phyloP scores from a whole-genome alignment of 2,888 invertebrate genomes.

The Philereme vetulata region DNA sequence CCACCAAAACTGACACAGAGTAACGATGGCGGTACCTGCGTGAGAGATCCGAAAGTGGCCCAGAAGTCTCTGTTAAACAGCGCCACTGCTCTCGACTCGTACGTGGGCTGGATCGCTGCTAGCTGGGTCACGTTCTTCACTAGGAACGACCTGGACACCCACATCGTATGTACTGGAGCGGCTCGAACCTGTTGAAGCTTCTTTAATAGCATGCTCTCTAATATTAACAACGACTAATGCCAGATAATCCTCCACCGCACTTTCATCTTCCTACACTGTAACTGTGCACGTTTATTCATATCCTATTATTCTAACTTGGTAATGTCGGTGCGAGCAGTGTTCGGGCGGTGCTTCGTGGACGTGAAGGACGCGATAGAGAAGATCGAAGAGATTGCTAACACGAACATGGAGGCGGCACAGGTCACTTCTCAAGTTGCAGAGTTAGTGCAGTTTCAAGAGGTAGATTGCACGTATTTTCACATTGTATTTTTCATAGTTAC shows the following conservation, averaged over 20 bases:
- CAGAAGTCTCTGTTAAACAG: slow-evolving; percentile 65
- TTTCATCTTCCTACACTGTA: slow-evolving; percentile 2
- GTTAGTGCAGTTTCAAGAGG: slow-evolving; percentile 65
- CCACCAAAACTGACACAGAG: slow-evolving; percentile 50
- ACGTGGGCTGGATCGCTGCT: slow-evolving; percentile 75
- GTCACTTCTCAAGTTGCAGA: slow-evolving; percentile 55
- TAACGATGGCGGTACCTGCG: slow-evolving; percentile 58
- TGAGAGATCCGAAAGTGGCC: slow-evolving; percentile 62
- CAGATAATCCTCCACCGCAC: slow-evolving; percentile 3
- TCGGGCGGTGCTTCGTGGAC: slow-evolving; percentile 70
- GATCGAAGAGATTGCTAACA: slow-evolving; percentile 36
- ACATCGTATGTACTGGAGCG: slow-evolving; percentile 69
- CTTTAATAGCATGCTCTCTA: slow-evolving; percentile 11
- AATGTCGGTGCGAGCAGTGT: slow-evolving; percentile 60
- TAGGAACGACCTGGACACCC: slow-evolving; percentile 66
- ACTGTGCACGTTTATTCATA: slow-evolving; percentile 23
- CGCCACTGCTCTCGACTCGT: slow-evolving; percentile 74
- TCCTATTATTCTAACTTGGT: slow-evolving; percentile 32
- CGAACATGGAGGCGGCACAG: slow-evolving; percentile 46
- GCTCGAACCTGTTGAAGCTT: slow-evolving; percentile 14
- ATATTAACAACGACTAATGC: slow-evolving; percentile 35
- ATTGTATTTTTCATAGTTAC: slow-evolving; percentile 12
- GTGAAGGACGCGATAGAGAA: slow-evolving; percentile 53
- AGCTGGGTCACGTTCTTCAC: slow-evolving; percentile 76
- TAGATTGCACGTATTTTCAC: slow-evolving; percentile 52